phyloP scores from a whole-genome alignment of 2,113 vertebrate species.

The Rissa tridactyla region DNA sequence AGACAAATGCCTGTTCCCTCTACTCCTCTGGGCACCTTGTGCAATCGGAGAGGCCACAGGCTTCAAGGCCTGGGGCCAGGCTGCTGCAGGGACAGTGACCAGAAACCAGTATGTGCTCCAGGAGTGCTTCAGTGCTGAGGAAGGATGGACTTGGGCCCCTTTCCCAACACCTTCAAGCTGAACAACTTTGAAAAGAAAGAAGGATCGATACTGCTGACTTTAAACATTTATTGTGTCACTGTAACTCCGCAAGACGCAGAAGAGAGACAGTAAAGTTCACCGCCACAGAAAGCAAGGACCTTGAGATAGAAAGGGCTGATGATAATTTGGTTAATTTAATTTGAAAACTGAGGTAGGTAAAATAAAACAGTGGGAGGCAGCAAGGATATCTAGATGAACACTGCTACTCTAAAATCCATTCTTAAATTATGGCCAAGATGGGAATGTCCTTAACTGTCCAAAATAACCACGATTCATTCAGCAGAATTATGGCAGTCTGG shows the following conservation, averaged over 20 bases:
- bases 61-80: neutral
- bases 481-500: neutral
- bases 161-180: neutral
- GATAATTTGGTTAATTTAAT: neutral
- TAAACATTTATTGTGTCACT: neutral
- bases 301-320: neutral
- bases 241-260: neutral
- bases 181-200: neutral
- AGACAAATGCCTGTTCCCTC: neutral
- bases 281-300: neutral
- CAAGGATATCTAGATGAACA: neutral
- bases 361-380: neutral
- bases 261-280: neutral
- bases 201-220: neutral
- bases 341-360: neutral
- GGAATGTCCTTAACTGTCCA: neutral
- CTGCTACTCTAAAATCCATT: neutral
- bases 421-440: neutral
- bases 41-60: fast-evolving
- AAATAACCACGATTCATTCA: neutral
- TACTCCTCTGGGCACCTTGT: neutral
- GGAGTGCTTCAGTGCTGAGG: neutral
- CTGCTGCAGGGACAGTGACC: neutral
- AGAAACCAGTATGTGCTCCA: neutral
- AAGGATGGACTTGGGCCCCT: neutral